Base-by-base conservation (phyloP, 2,888 invertebrate species). In the Noctua pronuba region DNA sequence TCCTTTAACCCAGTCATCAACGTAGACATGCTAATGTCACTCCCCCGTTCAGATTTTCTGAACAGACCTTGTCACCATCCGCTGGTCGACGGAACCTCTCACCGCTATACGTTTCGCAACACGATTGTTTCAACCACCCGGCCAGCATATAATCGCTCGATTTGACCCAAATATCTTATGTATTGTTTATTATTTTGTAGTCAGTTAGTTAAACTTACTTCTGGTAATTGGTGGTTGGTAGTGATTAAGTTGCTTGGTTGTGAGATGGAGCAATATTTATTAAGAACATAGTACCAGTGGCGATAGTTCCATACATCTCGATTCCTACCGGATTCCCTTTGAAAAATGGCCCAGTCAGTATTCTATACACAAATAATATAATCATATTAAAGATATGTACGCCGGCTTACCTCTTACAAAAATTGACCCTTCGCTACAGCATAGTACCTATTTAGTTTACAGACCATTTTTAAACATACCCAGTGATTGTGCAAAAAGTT, bases 71-170 rank as follows among this genome's bases (percentile, higher is more conserved):
- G 90, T 81, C 62, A 28, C 76, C 84, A 84, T 91, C 88, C 88
- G 89, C 72, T 28, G 8, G 18, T 44, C 28, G 65, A 64, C 81
- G 84, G 84, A 85, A 89, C 90, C 91, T 84, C 86, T 90, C 88
- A 89, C 89, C 80, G 60, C 58, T 78, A 69, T 70, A 44, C 28
- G 85, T 78, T 83, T 90, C 86, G 90, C 90, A 92, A 92, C 75
- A 62, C 87, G 84, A 90, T 90, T 91, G 90, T 91, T 82, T 87
- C 66, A 81, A 73, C 86, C 81, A 88, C 82, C 85, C 84, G 82
- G 83, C 75, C 83, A 77, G 75, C 73, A 79, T 75, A 86, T 86
- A 90, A 88, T 89, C 82, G 85, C 73, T 82, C 76, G 80, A 74
- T 79, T 82, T 86, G 88, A 87, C 88, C 88, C 78, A 83, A 88